Evolutionary conservation across 2,113 vertebrate species (phyloP).

Genomic region (Neomonachus schauinslandi): DNA sequence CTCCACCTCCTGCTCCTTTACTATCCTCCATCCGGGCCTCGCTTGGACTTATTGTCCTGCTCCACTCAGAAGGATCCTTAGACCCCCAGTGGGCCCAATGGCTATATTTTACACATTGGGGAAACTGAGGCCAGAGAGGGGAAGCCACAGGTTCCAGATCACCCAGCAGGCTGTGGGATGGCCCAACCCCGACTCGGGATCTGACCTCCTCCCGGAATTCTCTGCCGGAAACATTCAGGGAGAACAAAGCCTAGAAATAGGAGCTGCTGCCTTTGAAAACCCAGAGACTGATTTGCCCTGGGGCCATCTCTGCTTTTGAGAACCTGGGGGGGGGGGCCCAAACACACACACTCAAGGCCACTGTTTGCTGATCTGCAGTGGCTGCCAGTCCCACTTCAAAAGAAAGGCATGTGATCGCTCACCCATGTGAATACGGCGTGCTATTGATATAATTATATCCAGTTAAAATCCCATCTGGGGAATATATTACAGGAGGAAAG

Average conservation of each 20-base stretch:
- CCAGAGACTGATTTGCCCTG: background rate
- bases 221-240: background rate
- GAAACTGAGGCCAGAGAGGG: background rate
- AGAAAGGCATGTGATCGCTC: background rate
- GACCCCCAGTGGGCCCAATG: fast-evolving
- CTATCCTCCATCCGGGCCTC: fast-evolving
- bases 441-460: background rate
- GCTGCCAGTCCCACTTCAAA: background rate
- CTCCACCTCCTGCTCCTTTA: fast-evolving
- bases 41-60: fast-evolving
- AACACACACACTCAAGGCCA: background rate
- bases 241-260: background rate
- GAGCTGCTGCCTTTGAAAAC: background rate
- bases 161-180: background rate
- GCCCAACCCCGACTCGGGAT: background rate
- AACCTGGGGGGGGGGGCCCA: background rate
- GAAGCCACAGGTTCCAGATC: background rate
- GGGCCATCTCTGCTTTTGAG: background rate
- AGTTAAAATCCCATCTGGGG: background rate
- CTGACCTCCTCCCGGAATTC: background rate
- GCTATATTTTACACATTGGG: background rate
- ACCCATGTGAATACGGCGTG: background rate
- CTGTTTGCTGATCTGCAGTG: background rate
- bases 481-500: background rate
- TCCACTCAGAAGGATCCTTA: background rate